Evolutionary conservation across 2,888 invertebrate species (phyloP), one percentile per base, ranked within the genome.

Genomic region (Hypena proboscidalis): DNA sequence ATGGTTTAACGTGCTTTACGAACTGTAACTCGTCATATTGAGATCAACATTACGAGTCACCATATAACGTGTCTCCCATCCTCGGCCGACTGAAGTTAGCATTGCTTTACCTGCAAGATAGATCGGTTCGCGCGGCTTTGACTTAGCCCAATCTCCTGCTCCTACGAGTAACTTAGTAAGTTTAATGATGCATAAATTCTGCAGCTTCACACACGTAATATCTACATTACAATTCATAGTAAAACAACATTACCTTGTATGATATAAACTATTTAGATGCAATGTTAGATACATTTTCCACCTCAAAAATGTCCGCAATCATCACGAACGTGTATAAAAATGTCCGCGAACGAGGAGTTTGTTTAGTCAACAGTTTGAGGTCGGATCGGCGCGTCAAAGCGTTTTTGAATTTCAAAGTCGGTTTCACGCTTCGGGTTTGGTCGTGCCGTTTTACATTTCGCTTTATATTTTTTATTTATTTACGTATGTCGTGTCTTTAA

Each of bases 331-430:
- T 25, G 47, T 63, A 45, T 41, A 53, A 67, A 65, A 68, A 60
- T 58, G 49, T 40, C 36, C 42, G 36, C 46, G 47, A 42, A 46
- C 46, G 45, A 36, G 52, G 45, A 49, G 49, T 66, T 64, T 74
- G 67, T 72, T 73, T 74, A 66, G 66, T 59, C 64, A 69, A 75
- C 64, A 74, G 74, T 71, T 74, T 69, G 61, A 67, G 65, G 61
- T 53, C 35, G 59, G 50, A 67, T 58, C 62, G 68, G 62, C 55
- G 66, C 67, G 70, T 74, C 75, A 77, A 77, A 73, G 66, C 57
- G 60, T 64, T 74, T 74, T 72, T 69, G 64, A 68, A 72, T 69
- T 74, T 74, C 69, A 74, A 74, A 74, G 64, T 73, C 64, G 47
- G 53, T 64, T 69, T 64, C 59, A 61, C 66, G 64, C 67, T 63